phyloP scores from a whole-genome alignment of 1,140 invertebrate species.

The Magallana gigas region DNA sequence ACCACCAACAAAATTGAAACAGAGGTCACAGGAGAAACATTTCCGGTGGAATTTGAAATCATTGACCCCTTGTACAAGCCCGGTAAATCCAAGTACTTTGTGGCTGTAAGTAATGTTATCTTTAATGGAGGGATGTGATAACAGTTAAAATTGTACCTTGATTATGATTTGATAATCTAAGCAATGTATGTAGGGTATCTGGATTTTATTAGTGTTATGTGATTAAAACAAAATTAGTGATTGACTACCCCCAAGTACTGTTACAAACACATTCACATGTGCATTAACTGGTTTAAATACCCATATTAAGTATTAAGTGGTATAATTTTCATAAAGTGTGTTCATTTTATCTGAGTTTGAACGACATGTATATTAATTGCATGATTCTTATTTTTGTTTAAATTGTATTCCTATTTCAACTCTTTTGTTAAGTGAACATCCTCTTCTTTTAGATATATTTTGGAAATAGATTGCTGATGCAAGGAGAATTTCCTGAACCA shows the following conservation, averaged over 20 bases:
- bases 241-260: too few relatives aligned
- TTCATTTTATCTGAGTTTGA: too few relatives aligned
- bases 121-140: not conserved
- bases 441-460: constrained; percentile 64
- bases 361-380: not conserved
- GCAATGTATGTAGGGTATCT: not conserved
- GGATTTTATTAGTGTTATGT: too few relatives aligned
- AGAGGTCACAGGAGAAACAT: constrained; percentile 71
- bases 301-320: too few relatives aligned
- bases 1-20: constrained; percentile 53
- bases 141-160: not conserved
- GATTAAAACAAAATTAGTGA: too few relatives aligned
- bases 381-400: not conserved
- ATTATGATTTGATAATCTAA: not conserved
- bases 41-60: constrained; percentile 64
- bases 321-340: too few relatives aligned
- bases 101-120: not conserved
- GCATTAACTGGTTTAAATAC: too few relatives aligned
- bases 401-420: too few relatives aligned
- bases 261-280: too few relatives aligned
- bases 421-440: too few relatives aligned
- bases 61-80: constrained; percentile 54
- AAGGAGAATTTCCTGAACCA: constrained; percentile 52
- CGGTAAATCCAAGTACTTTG: constrained; percentile 30
- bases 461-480: constrained; percentile 63